Base-by-base conservation (phyloP, 2,113 vertebrate genomes). In the Passer montanus region DNA sequence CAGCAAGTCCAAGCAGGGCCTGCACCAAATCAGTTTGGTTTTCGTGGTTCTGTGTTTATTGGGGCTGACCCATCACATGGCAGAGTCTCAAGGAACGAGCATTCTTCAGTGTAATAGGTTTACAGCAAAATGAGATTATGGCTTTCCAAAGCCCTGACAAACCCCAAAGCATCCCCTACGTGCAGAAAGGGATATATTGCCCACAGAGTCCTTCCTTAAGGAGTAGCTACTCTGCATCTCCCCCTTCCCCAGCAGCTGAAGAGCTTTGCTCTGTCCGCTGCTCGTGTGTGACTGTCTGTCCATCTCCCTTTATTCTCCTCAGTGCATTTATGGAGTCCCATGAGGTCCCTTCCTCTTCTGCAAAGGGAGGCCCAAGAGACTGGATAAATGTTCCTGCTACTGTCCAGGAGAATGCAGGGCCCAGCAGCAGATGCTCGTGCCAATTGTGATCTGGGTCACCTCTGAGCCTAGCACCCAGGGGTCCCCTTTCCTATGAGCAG, bases 61-160 rank as follows among this genome's bases (percentile, higher is more conserved):
- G 92, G 86, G 88, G 89, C 95, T 95, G 96, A 94, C 93, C 91
- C 95, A 88, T 89, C 85, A 84, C 64, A 27, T 2, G 19, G 16
- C 37, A 68, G 69, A 75, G 39, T 74, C 90, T 56, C 82, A 7
- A 55, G 89, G 92, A 97, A 95, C 7, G 50, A 94, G 88, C 84
- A 44, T 95, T 96, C 96, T 90, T 96, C 95, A 97, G 89, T 27
- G 3, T 87, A 96, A 96, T 53, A 68, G 86, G 66, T 94, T 60
- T 84, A 84, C 70, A 73, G 92, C 72, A 92, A 96, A 97, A 96
- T 93, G 74, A 95, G 86, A 94, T 93, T 59, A 89, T 52, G 69
- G 87, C 90, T 97, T 96, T 79, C 74, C 82, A 94, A 96, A 95
- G 93, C 76, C 83, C 72, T 63, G 43, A 84, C 67, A 83, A 90